Percentiles rank a stretch among this genome's conserved stretches.
Evolutionary conservation across 2,888 invertebrate species (phyloP).

Genomic region (Melikaiella ostensackeni): DNA sequence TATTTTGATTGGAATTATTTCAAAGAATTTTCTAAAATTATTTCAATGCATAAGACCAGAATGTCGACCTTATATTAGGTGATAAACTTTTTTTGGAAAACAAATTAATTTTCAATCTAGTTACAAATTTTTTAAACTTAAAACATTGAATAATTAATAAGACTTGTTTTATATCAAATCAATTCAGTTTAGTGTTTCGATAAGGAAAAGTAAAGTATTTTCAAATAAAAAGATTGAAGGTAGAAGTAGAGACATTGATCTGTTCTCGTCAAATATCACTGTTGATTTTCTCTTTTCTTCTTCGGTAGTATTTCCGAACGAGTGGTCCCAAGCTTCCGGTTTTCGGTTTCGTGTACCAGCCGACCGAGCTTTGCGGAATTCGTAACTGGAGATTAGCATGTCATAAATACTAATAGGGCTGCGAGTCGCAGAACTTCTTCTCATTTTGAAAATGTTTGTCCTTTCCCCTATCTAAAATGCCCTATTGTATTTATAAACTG

Average conservation of each 20-base stretch:
- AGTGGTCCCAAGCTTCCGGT: slow-evolving; percentile 59
- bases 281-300: slow-evolving; percentile 44
- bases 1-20: background rate
- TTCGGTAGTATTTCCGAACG: slow-evolving; percentile 62
- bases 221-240: background rate
- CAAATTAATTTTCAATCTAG: background rate
- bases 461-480: background rate
- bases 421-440: slow-evolving; percentile 40
- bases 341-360: slow-evolving; percentile 59
- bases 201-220: background rate
- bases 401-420: slow-evolving; percentile 73
- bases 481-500: background rate
- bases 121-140: background rate
- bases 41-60: too few species aligned
- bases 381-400: slow-evolving; percentile 75
- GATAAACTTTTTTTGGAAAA: background rate
- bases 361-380: slow-evolving; percentile 71
- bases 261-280: background rate
- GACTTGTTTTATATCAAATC: background rate
- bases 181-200: background rate
- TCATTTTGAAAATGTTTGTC: background rate
- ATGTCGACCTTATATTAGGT: background rate
- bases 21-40: too few species aligned
- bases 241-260: background rate
- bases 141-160: background rate